These are phyloP conservation scores for Nycticorax nycticorax DNA, from an alignment of 2,113 vertebrate genomes.

Conservation along the genomic window DNA sequence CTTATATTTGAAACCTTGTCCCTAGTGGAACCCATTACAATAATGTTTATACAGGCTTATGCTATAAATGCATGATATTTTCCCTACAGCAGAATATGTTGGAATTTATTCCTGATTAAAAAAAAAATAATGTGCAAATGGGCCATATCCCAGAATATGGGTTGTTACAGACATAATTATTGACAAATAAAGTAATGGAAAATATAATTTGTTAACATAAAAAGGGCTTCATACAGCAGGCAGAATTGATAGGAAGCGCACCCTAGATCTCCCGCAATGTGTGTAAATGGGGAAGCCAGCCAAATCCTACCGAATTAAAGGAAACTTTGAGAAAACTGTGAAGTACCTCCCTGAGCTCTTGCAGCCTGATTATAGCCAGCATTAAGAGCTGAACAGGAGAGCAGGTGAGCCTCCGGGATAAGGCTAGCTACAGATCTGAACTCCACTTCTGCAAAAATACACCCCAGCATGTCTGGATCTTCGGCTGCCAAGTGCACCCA, in stretches of 20 bases:
- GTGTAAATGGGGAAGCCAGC: neutral
- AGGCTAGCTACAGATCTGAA: neutral
- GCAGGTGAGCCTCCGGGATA: neutral
- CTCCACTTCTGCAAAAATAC: neutral
- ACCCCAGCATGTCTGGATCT: neutral
- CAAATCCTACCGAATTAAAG: neutral
- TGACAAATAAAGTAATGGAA: neutral
- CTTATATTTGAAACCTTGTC: constrained; percentile 26
- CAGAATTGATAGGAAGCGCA: neutral
- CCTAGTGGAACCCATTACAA: constrained; percentile 45
- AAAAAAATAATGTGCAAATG: neutral
- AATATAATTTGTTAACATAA: neutral
- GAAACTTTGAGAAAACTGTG: neutral
- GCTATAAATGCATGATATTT: constrained; percentile 18
- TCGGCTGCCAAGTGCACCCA: neutral
- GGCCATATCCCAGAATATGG: neutral
- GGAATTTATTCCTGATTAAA: constrained; percentile 4
- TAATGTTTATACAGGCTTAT: constrained; percentile 56
- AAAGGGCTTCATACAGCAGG: neutral
- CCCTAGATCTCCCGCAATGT: neutral
- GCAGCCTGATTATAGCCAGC: neutral
- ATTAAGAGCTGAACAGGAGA: neutral
- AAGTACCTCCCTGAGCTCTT: neutral
- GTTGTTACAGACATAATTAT: neutral
- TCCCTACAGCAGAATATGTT: constrained; percentile 2